A percentile compares a stretch with the other conserved stretches of the same genome.
These are phyloP conservation scores for Himalopsyche tibetana DNA, from an alignment of 2,888 invertebrate species.

Conservation along the genomic window DNA sequence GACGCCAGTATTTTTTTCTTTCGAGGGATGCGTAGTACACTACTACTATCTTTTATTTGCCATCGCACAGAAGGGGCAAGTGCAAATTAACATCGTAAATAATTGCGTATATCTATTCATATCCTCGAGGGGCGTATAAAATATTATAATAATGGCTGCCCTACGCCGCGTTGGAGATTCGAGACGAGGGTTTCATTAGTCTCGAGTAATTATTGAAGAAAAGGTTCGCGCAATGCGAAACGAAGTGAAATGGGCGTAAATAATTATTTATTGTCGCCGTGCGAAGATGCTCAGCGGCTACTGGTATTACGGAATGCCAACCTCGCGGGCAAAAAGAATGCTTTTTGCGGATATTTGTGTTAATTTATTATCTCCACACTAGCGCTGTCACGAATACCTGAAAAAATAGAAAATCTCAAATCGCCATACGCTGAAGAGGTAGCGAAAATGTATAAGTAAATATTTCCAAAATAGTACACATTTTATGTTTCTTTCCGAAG, in stretches of 20 bases:
- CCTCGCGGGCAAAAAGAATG: not conserved
- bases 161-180: not conserved
- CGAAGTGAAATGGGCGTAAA: constrained; percentile 52
- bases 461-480: no score
- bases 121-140: constrained; percentile 18
- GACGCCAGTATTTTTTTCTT: no score
- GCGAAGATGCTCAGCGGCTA: constrained; percentile 14
- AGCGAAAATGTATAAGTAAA: no score
- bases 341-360: not conserved
- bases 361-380: no score
- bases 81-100: constrained; percentile 15
- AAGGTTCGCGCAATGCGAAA: constrained; percentile 45
- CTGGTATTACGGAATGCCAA: not conserved
- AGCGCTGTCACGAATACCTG: no score
- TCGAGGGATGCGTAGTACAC: no score
- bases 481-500: no score
- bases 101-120: not conserved
- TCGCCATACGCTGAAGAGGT: no score
- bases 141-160: not conserved
- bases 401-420: no score
- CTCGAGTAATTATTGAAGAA: constrained; percentile 52
- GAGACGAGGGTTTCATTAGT: constrained; percentile 11
- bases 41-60: not conserved
- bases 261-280: constrained; percentile 46
- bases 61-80: not conserved